Base-by-base conservation (phyloP, 2,888 invertebrate species). In the Oscheius sp. region DNA sequence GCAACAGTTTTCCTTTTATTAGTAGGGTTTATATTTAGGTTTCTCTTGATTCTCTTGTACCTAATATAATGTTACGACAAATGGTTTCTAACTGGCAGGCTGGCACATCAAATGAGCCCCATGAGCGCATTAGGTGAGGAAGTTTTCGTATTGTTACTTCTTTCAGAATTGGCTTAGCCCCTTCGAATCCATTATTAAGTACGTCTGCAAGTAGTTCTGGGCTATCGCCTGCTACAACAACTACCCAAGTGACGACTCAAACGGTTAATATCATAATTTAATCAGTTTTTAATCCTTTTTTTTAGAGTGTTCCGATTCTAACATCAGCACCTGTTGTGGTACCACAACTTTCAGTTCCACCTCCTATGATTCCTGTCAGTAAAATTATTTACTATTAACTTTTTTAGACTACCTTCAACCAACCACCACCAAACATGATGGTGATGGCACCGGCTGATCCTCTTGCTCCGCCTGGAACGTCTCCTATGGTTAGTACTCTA, bases 11-110 rank as follows among this genome's bases (percentile, higher is more conserved):
- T 17, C 45, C 14, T 22, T 45, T 41, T 44, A 17, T 2, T 4
- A 26, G 1, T 33, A 24, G 20, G 12, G 4, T 41, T 41, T 12
- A 6, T n/a, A 28, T 61, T 67, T 57, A 74, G 67, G 67, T 80
- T 2, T 74, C 78, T 8, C 67, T 82, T 0, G 80, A 83, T 44
- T 68, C 74, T 12, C 65, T 85, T 26, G 75, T 85, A 44, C 83
- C 83, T 9, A 85, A 85, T 61, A 72, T 71, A 32, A 73, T 66
- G 17, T 69, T 84, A 12, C 80, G 84, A 3, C 71, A 79, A 24
- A 74, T 82, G 3, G 80, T 78, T 8, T 73, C 80, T 17, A 73
- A 72, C 14, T 82, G 80, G 78, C 49, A 62, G 24, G 45, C 68
- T n/a, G 38, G 49, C 26, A 32, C 44, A 6, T 24, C 57, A 0